Percentiles rank a stretch among this genome's conserved stretches.
Evolutionary conservation across 2,797 vertebrate genomes (phyloP).

Genomic region (Xenops minutus): DNA sequence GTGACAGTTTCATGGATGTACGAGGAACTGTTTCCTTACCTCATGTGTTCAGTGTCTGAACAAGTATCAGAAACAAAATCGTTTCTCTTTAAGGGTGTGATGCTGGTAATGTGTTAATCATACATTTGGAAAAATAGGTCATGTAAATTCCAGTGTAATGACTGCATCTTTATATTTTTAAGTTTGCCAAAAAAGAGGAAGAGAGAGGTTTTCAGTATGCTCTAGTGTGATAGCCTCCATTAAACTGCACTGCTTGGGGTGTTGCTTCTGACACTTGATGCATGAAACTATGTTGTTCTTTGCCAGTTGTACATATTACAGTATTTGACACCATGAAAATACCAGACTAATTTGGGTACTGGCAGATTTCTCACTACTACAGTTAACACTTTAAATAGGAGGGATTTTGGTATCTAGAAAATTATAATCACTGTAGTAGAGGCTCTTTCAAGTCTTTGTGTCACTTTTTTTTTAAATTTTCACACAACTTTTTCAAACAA

Average conservation of each 20-base stretch:
- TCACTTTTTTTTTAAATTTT: background rate
- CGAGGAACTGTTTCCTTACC: background rate
- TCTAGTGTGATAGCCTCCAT: background rate
- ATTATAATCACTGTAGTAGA: background rate
- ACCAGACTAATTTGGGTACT: conserved; percentile 39
- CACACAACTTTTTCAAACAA: background rate
- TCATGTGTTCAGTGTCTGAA: conserved; percentile 33
- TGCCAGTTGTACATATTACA: conserved; percentile 38
- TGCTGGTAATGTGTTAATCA: conserved; percentile 37
- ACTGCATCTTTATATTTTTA: conserved; percentile 25
- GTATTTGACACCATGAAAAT: conserved; percentile 58
- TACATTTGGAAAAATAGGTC: conserved; percentile 42
- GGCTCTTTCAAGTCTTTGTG: background rate
- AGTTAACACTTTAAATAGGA: conserved; percentile 34
- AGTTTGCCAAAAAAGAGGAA: conserved; percentile 32
- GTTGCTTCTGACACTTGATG: conserved; percentile 11
- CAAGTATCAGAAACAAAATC: conserved; percentile 46
- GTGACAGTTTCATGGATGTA: background rate
- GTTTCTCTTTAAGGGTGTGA: conserved; percentile 49
- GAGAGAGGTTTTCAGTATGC: conserved; percentile 1
- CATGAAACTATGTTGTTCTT: conserved; percentile 28
- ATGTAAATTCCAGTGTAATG: conserved; percentile 59
- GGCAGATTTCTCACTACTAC: conserved; percentile 13
- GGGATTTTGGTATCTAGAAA: background rate
- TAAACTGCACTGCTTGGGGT: background rate